A percentile compares a stretch with the other conserved stretches of the same genome.
These are phyloP conservation scores for Caenorhabditis sp. DNA, from an alignment of 2,888 invertebrate genomes.

Conservation along the genomic window DNA sequence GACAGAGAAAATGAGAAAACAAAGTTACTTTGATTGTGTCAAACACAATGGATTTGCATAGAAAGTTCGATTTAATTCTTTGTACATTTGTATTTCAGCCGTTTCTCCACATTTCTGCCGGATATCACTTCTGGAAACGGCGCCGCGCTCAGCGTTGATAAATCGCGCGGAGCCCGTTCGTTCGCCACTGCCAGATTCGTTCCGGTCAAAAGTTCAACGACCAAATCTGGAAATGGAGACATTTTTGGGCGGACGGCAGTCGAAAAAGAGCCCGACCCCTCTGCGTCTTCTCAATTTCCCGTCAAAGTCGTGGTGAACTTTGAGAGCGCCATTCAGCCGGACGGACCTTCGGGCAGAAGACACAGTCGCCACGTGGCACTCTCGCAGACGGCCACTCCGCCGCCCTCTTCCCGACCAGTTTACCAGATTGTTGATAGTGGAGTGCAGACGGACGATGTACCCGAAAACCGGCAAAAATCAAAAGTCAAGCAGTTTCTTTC, in stretches of 20 bases:
- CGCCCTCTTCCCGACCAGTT: conserved; percentile 44
- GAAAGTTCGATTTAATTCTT: background rate
- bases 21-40: too few species aligned
- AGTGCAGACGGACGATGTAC: conserved; percentile 64
- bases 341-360: background rate
- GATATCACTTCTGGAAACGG: conserved; percentile 26
- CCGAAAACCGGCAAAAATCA: background rate
- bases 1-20: too few species aligned
- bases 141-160: conserved; percentile 30
- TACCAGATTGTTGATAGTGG: conserved; percentile 59
- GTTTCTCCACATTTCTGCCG: conserved; percentile 20
- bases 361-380: conserved; percentile 17
- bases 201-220: background rate
- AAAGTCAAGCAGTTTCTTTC: background rate
- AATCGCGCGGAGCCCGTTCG: conserved; percentile 12
- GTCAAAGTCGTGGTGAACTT: conserved; percentile 54
- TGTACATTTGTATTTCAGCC: conserved; percentile 17
- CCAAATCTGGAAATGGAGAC: conserved; percentile 22
- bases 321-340: background rate
- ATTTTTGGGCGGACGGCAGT: background rate
- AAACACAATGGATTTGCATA: too few species aligned
- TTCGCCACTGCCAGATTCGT: conserved; percentile 39
- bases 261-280: background rate
- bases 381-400: conserved; percentile 57
- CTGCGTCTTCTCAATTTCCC: conserved; percentile 22